Conservation (phyloP, 1,140 invertebrate genomes). For the Aphaenogaster floridana region DNA sequence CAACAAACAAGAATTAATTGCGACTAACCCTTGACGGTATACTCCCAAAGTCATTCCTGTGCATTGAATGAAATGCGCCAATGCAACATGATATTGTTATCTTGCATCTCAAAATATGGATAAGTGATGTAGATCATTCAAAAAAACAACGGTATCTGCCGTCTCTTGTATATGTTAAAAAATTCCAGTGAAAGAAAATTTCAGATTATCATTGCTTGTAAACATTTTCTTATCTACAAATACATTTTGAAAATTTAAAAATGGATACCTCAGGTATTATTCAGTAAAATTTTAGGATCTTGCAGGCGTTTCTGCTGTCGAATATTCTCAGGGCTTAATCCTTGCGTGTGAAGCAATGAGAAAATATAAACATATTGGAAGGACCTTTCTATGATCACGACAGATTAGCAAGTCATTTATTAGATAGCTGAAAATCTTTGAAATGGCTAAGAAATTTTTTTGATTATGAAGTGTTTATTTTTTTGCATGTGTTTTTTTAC, state of each 20-base stretch:
- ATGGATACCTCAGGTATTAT: slow-evolving; percentile 63
- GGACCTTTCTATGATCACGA: not conserved
- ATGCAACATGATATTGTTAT: slow-evolving; percentile 35
- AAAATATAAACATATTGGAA: slow-evolving; percentile 22
- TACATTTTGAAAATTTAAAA: slow-evolving; percentile 54
- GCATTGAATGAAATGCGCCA: slow-evolving; percentile 1
- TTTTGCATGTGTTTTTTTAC: slow-evolving; percentile 6
- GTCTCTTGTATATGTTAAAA: slow-evolving; percentile 39
- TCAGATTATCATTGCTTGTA: not conserved
- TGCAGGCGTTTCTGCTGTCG: slow-evolving; percentile 12
- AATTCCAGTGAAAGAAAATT: slow-evolving; percentile 39
- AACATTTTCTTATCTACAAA: slow-evolving; percentile 41
- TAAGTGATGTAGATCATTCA: slow-evolving; percentile 36
- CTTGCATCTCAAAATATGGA: slow-evolving; percentile 24
- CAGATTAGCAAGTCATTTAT: slow-evolving; percentile 4
- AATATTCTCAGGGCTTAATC: slow-evolving; percentile 37
- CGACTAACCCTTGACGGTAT: slow-evolving; percentile 58
- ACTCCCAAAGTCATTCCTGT: slow-evolving; percentile 65
- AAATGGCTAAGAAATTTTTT: slow-evolving; percentile 5
- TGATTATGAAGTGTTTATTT: not conserved
- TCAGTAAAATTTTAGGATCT: slow-evolving; percentile 55
- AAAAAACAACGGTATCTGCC: not conserved
- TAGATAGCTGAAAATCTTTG: not conserved
- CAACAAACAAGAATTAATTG: slow-evolving; percentile 47
- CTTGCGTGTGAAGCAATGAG: slow-evolving; percentile 15